A percentile compares a stretch with the other conserved stretches of the same genome.
Conservation (phyloP, 2,888 invertebrate genomes). For the Eristalinus aeneus region DNA sequence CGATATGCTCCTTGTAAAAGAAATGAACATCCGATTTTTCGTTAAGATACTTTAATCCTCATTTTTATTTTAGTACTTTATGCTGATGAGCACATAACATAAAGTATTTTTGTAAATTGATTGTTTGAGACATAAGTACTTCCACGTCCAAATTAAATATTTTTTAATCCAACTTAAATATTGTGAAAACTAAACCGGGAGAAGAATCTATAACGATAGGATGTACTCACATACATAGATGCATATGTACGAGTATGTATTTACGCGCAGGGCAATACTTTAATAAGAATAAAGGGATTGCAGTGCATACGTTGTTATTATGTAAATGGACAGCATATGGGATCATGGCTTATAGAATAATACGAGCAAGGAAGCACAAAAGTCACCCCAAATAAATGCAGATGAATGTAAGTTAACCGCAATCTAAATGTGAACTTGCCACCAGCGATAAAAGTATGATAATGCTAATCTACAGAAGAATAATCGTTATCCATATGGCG, state of each 20-base stretch:
- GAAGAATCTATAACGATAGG: too few relatives aligned
- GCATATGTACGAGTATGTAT: neutral
- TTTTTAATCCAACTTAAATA: too few relatives aligned
- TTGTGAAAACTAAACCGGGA: too few relatives aligned
- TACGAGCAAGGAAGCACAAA: slow-evolving; percentile 22
- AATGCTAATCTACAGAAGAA: slow-evolving; percentile 14
- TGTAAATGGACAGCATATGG: slow-evolving; percentile 35
- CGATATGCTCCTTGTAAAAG: slow-evolving; percentile 11
- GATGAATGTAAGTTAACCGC: slow-evolving; percentile 32
- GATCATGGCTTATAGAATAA: slow-evolving; percentile 31
- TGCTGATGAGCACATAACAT: neutral
- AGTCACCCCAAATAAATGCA: slow-evolving; percentile 32
- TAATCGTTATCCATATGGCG: slow-evolving; percentile 38
- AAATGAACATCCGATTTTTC: slow-evolving; percentile 23
- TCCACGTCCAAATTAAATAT: too few relatives aligned
- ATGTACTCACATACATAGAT: too few relatives aligned
- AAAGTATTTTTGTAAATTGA: too few relatives aligned
- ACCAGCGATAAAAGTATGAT: slow-evolving; percentile 31
- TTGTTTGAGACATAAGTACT: too few relatives aligned
- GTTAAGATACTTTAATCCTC: neutral
- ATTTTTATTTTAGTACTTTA: neutral
- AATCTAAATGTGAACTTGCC: neutral
- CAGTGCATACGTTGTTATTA: slow-evolving; percentile 1
- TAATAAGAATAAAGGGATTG: slow-evolving; percentile 12
- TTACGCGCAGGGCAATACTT: too few relatives aligned